A percentile compares a stretch with the other conserved stretches of the same genome.
Evolutionary conservation across 2,888 invertebrate species (phyloP).

Genomic region (Tenthredo distinguenda): DNA sequence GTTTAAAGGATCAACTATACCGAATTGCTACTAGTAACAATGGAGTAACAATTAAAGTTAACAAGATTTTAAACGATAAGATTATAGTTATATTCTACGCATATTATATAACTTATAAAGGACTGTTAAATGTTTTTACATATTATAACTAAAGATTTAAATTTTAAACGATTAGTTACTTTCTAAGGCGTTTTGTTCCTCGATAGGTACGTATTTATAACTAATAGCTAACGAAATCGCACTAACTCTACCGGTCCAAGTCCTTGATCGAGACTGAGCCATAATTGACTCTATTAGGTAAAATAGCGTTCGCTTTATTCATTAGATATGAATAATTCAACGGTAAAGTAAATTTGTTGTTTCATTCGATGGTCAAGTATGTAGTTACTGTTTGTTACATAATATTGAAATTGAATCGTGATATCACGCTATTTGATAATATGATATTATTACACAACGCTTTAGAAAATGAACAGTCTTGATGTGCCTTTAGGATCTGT

Average conservation of each 20-base stretch:
- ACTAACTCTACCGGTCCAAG: constrained; percentile 34
- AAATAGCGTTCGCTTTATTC: neutral
- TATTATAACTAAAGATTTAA: constrained; percentile 48
- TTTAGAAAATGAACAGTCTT: constrained; percentile 50
- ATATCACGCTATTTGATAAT: neutral
- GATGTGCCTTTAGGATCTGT: constrained; percentile 51
- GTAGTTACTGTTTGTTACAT: neutral
- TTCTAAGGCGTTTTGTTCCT: constrained; percentile 41
- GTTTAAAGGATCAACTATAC: neutral
- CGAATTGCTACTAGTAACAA: constrained; percentile 1
- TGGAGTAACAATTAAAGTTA: constrained; percentile 12
- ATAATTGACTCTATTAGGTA: neutral
- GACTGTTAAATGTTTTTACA: constrained; percentile 51
- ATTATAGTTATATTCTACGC: constrained; percentile 41
- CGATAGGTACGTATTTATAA: neutral
- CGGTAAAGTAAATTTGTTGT: neutral
- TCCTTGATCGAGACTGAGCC: constrained; percentile 28
- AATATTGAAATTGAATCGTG: constrained; percentile 16
- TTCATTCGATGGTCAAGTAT: neutral
- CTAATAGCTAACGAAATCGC: constrained; percentile 1
- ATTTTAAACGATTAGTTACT: constrained; percentile 23
- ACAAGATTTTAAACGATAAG: constrained; percentile 37
- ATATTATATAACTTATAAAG: constrained; percentile 33
- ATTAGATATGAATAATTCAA: neutral
- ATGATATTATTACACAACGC: constrained; percentile 46